Evolutionary conservation across 1,140 invertebrate genomes (phyloP), one percentile per base, ranked within the genome.

Genomic region (Stenopsyche tienmushanensis): DNA sequence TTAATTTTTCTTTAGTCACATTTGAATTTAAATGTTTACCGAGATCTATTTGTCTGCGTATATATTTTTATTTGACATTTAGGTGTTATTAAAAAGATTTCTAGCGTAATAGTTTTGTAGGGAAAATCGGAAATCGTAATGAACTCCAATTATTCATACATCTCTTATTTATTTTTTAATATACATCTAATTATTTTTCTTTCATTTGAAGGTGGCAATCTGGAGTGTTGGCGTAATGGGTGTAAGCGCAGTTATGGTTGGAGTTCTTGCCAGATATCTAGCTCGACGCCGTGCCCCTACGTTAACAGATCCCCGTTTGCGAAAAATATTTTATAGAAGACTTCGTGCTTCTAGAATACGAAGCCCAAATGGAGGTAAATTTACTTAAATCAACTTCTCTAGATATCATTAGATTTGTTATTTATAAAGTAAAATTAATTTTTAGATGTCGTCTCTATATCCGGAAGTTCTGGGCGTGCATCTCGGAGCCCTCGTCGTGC

Each of bases 311-410:
- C 71, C 82, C 66, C 73, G 80, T 71, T 77, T 83, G 71, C 72
- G 83, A 75, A 68, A 81, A 74, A 65, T 83, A 78, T 74, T 80
- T 75, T 72, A 83, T 74, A 72, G 82, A 80, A 75, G 82, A 75
- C 71, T 84, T 70, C 23, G 69, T 10, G 55, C 55, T 21, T 81
- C 83, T 17, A 77, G 82, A 62, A 82, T 87, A 76, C 78, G 85
- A 62, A 87, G 85, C 77, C 86, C 85, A 1, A 87, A 86, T 78
- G 85, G 83, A 75, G 81, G 82, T 82, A 74, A 67, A 58, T 13
- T 49, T 62, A 52, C n/a, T 64, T 68, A 17, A 66, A 17, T 23
- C 47, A 3, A 52, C 15, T 67, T 67, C 10, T 50, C 53, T 50
- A 7, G 25, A 52, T 26, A 17, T 15, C 13, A 18, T 47, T 58